Base-by-base conservation (phyloP, 2,888 invertebrate genomes). In the Clitarchus hookeri region DNA sequence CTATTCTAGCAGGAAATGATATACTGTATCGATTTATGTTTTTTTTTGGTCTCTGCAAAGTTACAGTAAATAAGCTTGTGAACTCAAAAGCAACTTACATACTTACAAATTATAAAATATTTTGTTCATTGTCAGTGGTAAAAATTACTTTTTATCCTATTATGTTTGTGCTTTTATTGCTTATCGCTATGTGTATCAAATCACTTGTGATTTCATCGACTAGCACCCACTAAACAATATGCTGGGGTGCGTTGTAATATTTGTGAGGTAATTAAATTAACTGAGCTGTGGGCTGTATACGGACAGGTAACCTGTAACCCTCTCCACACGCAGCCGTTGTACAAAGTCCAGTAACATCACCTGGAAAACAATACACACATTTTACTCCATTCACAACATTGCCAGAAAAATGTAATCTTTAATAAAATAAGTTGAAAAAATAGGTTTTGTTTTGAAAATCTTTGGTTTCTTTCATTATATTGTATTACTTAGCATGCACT, bases 261-360 rank as follows among this genome's bases (percentile, higher is more conserved):
- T 65, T 8, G 23, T 65, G n/a, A 65, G 0, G 16, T 65, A 48
- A 48, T 65, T 19, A 4, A 19, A n/a, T 65, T 19, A 65, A n/a
- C 6, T 19, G 8, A 65, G 23, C 44, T 54, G 79, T 12, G 84
- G 44, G 84, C 84, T 85, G 87, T 92, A 92, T 12, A 91, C 91
- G 8, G 91, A 91, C 48, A 92, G 88, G 88, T 91, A 92, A 11
- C 91, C 91, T 44, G 91, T 90, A 90, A 92, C 91, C 36, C 91
- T 88, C 87, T 92, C 91, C 6, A 91, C 91, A 86, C 92, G 88
- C 87, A 92, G 89, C 44, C 91, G 88, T 87, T 91, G 91, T 6
- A 91, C 91, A 88, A 92, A 92, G 88, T 92, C 92, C 86, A 91
- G 86, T 6, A 92, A 89, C 85, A 90, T 89, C 27, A 90, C 88